Conservation (phyloP, 2,113 vertebrate genomes). For the Ifrita kowaldi region DNA sequence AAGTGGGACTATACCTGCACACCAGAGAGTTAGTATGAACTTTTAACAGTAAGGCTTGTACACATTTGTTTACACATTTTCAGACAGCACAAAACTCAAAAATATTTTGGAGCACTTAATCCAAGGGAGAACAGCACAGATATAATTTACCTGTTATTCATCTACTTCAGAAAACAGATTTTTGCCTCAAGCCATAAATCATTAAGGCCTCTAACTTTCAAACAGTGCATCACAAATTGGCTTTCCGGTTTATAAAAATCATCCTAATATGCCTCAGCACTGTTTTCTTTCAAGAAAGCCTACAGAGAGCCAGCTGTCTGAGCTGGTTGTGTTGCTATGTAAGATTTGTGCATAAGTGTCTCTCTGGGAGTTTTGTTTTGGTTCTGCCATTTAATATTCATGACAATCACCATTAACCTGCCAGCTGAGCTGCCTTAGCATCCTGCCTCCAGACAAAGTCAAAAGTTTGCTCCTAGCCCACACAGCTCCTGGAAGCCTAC, state of each 20-base stretch:
- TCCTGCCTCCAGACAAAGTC: conserved; percentile 12
- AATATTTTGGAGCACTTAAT: neutral
- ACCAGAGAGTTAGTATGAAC: neutral
- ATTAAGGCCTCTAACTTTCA: conserved; percentile 6
- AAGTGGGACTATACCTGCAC: neutral
- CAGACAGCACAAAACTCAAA: neutral
- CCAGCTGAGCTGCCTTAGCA: neutral
- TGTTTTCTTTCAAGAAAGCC: conserved; percentile 15
- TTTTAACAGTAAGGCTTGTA: neutral
- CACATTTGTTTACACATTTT: neutral
- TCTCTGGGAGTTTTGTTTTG: conserved; percentile 50
- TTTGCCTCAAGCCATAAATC: conserved; percentile 21
- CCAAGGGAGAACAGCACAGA: neutral
- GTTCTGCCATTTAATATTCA: conserved; percentile 51
- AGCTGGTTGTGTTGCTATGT: neutral
- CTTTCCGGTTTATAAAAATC: conserved; percentile 23
- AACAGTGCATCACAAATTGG: neutral
- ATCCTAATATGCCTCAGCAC: neutral
- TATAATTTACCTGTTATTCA: neutral
- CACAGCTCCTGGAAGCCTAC: neutral
- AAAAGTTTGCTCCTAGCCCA: conserved; percentile 1
- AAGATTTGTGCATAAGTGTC: neutral
- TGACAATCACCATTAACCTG: conserved; percentile 31
- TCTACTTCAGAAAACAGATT: neutral
- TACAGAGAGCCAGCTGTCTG: conserved; percentile 14